Evolutionary conservation across 2,888 invertebrate species (phyloP), one percentile per base, ranked within the genome.

Genomic region (Aporophyla nigra): DNA sequence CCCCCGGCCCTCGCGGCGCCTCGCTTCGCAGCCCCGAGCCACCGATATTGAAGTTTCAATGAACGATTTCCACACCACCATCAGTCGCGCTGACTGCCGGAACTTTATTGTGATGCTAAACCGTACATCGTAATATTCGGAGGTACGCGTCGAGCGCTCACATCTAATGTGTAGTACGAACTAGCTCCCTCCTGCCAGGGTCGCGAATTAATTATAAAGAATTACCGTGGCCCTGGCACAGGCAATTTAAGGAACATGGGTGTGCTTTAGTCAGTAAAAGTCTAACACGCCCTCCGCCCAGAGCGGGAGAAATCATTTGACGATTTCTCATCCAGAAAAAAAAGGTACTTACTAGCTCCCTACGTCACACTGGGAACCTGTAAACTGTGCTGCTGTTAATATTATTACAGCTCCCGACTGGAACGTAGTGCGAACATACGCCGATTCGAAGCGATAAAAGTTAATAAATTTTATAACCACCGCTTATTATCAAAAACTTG

Each of bases 11-110:
- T 62, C n/a, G 61, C 53, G 14, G n/a, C 43, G 46, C 63, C 46
- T 14, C 56, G 33, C 3, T 3, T 19, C 5, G 2, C 65, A n/a
- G 19, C 65, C 10, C 16, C 53, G 27, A 33, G 16, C 33, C 61
- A 54, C 24, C 74, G 72, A 82, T 86, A 86, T 87, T 87, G 82
- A 84, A 84, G 86, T 80, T 82, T 78, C 84, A 86, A 77, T 84
- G 80, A 87, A 82, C 82, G 76, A 80, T 76, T 82, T 67, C 74
- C 69, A 73, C 75, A 65, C 70, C 69, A 79, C 61, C 77, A 77
- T 76, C 74, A 71, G 67, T 68, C 73, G 73, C 33, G 62, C 66
- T 71, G 74, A 43, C 67, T 76, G 67, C 67, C 70, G 76, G 73
- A 73, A 73, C 74, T 73, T 59, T 76, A 80, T 86, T 84, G 85